Evolutionary conservation across 2,888 invertebrate species (phyloP), one percentile per base, ranked within the genome.

Genomic region (Spicauda simplicius): DNA sequence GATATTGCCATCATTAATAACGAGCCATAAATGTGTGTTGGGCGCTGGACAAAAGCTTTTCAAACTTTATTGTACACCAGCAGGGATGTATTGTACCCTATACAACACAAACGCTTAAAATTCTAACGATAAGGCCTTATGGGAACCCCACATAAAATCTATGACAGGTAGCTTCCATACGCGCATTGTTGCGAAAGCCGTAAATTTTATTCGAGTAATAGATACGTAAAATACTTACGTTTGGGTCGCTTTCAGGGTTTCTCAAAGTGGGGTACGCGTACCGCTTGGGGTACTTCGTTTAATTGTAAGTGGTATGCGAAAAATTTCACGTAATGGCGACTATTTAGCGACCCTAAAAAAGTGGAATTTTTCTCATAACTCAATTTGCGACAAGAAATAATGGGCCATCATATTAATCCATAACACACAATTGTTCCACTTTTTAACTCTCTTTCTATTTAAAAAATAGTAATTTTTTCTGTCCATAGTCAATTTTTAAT

Each of bases 1-100:
- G 74, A 80, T 83, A 81, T 77, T 80, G 76, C 77, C 80, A 83
- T 85, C 87, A 88, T 88, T 86, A 85, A 86, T 85, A 85, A 83
- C 81, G 73, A 81, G 68, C 72, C 79, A 78, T 78, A 76, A 77
- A 75, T 77, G 77, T 77, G 77, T 76, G 77, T 77, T 74, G 77
- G 76, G 71, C 77, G 60, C 68, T 74, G 80, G 77, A 86, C 82
- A 87, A 86, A 82, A 79, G 79, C 78, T 76, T 80, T 56, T 25
- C 48, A 48, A 48, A 33, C 60, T 55, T 80, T 80, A 78, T 73
- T 77, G 75, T 74, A 72, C 74, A 72, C 76, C 76, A 77, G 25
- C 25, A 74, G 72, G 73, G 71, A 78, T 76, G 72, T 71, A 69
- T 60, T 71, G 70, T 66, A 67, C 66, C n/a, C 68, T 45, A 45